Conservation (phyloP, 92 coral and sea anemone genomes). For the Montipora capitata region DNA sequence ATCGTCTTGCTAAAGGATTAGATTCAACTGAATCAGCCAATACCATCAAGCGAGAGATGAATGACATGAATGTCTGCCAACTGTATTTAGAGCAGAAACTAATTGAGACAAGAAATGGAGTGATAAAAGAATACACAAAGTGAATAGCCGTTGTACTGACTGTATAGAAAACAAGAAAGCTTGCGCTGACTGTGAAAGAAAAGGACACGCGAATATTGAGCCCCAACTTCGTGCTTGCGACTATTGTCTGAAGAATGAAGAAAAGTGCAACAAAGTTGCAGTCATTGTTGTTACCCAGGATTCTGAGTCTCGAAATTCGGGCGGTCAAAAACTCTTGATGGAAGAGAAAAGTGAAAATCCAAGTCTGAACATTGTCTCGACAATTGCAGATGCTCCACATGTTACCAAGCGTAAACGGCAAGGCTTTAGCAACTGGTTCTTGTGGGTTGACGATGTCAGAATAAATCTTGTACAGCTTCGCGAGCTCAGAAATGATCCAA, state of each 20-base stretch:
- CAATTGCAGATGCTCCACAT: conserved; percentile 49
- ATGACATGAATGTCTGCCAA: conserved; percentile 49
- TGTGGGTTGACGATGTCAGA: conserved; percentile 19
- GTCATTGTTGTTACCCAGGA: conserved; percentile 43
- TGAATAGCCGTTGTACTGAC: conserved; percentile 47
- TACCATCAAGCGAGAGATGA: conserved; percentile 34
- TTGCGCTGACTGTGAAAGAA: conserved; percentile 31
- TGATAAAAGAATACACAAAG: conserved; percentile 17
- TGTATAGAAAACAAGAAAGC: conserved; percentile 40
- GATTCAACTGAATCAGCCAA: conserved; percentile 37
- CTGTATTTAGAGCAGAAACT: conserved; percentile 49
- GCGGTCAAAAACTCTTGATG: conserved; percentile 24
- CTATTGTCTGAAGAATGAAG: no score
- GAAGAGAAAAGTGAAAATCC: conserved; percentile 31
- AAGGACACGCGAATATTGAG: conserved; percentile 47
- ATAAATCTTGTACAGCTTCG: conserved; percentile 42
- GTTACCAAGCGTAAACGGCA: conserved; percentile 62
- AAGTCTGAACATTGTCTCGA: neutral
- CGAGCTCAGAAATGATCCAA: conserved; percentile 44
- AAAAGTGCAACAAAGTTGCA: conserved; percentile 8
- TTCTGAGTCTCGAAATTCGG: conserved; percentile 41
- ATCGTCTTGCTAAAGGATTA: conserved; percentile 32
- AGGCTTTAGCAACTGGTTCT: conserved; percentile 39
- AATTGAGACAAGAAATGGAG: conserved; percentile 50
- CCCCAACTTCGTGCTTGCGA: conserved; percentile 40